These are phyloP conservation scores for Penaeus chinensis DNA, from an alignment of 1,140 invertebrate species.

Conservation along the genomic window DNA sequence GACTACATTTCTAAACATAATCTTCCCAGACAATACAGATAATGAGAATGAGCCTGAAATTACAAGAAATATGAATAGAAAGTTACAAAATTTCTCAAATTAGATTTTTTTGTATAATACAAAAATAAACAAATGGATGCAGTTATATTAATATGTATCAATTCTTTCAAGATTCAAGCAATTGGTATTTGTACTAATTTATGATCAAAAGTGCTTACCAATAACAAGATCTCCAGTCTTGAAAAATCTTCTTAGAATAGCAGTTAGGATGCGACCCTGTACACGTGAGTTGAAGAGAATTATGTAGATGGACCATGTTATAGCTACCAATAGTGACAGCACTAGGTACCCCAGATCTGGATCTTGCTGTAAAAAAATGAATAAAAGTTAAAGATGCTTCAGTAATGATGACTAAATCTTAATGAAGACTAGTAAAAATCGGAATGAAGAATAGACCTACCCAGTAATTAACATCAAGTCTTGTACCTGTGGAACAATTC, in stretches of 20 bases:
- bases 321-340: slow-evolving; percentile 82
- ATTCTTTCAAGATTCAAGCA: background rate
- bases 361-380: slow-evolving; percentile 69
- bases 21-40: slow-evolving; percentile 95
- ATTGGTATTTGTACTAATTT: slow-evolving; percentile 8
- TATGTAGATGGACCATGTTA: slow-evolving; percentile 92
- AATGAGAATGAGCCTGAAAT: slow-evolving; percentile 90
- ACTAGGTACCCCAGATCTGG: slow-evolving; percentile 85
- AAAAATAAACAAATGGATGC: slow-evolving; percentile 4
- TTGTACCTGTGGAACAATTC: too few relatives aligned
- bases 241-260: slow-evolving; percentile 88
- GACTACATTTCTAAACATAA: slow-evolving; percentile 97
- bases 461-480: too few relatives aligned
- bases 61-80: slow-evolving; percentile 49
- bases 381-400: background rate
- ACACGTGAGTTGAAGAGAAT: slow-evolving; percentile 95
- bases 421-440: background rate
- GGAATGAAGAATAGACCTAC: too few relatives aligned
- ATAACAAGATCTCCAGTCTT: slow-evolving; percentile 86
- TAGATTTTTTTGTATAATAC: background rate
- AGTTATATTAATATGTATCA: background rate
- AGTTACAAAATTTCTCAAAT: background rate
- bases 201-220: slow-evolving; percentile 74
- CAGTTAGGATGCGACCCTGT: slow-evolving; percentile 88
- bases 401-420: background rate